Percentiles rank a stretch among this genome's conserved stretches.
phyloP scores from a whole-genome alignment of 2,888 invertebrate species.

The Orgyia antiqua region DNA sequence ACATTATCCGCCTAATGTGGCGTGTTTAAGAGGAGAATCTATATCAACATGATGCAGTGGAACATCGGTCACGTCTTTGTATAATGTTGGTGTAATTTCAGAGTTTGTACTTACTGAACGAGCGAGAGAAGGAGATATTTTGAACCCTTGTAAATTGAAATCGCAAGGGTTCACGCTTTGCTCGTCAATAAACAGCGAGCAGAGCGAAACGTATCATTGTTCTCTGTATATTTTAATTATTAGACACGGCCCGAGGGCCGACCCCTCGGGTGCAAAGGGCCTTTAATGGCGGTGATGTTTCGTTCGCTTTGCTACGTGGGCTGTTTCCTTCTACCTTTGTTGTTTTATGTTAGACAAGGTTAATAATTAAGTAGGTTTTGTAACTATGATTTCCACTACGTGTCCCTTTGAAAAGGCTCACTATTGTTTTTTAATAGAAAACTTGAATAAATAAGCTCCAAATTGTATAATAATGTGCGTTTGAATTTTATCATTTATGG shows the following conservation, averaged over 20 bases:
- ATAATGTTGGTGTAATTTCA: conserved; percentile 21
- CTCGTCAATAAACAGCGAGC: conserved; percentile 65
- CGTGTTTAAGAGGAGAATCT: conserved; percentile 20
- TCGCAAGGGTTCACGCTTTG: conserved; percentile 55
- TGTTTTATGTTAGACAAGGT: conserved; percentile 28
- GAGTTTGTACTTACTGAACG: conserved; percentile 20
- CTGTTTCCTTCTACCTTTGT: conserved; percentile 33
- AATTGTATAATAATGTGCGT: not conserved
- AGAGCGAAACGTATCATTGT: conserved; percentile 68
- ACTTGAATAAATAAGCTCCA: not conserved
- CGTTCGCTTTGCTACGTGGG: conserved; percentile 25
- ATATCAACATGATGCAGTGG: conserved; percentile 22
- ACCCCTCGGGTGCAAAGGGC: conserved; percentile 40
- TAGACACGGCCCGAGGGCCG: conserved; percentile 46
- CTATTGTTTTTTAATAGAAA: not conserved
- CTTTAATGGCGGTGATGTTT: conserved; percentile 41
- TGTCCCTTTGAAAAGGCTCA: conserved; percentile 7
- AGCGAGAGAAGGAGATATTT: conserved; percentile 13
- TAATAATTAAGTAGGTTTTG: conserved; percentile 19
- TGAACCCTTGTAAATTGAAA: conserved; percentile 60
- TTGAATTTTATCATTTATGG: not conserved
- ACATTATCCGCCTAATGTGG: conserved; percentile 24
- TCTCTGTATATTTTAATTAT: conserved; percentile 71
- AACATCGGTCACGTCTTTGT: conserved; percentile 24
- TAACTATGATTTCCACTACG: conserved; percentile 20